Evolutionary conservation across 2,888 invertebrate species (phyloP).

Genomic region (Druceiella hillmani): DNA sequence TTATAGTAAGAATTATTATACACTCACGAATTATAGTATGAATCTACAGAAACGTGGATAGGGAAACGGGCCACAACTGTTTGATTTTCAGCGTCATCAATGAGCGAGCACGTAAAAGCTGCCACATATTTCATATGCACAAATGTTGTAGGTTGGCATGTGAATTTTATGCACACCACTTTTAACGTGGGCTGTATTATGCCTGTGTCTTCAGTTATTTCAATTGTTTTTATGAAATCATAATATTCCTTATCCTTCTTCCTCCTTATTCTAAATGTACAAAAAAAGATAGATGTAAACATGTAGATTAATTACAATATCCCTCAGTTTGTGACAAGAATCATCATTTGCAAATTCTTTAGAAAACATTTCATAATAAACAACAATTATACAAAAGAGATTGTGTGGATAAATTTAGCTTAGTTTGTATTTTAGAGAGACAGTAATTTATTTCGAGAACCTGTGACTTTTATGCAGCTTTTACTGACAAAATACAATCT

Average conservation of each 20-base stretch:
- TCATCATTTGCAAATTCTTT: neutral
- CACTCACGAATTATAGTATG: conserved; percentile 46
- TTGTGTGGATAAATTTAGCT: conserved; percentile 12
- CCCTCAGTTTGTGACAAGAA: neutral
- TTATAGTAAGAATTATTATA: neutral
- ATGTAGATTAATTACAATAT: neutral
- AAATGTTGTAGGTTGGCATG: conserved; percentile 40
- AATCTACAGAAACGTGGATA: conserved; percentile 40
- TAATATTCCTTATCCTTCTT: too few relatives aligned
- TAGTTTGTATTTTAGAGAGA: too few relatives aligned
- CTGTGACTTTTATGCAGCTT: too few relatives aligned
- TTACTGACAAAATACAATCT: too few relatives aligned
- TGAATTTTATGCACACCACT: conserved; percentile 34
- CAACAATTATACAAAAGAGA: neutral
- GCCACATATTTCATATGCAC: conserved; percentile 41
- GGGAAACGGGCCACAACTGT: conserved; percentile 47
- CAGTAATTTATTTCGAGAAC: too few relatives aligned
- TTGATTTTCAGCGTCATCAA: conserved; percentile 43
- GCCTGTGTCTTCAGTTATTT: conserved; percentile 35
- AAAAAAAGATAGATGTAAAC: conserved; percentile 6
- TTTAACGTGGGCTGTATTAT: conserved; percentile 33
- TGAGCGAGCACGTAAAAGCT: conserved; percentile 38
- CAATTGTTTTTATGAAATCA: conserved; percentile 36
- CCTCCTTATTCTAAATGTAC: too few relatives aligned
- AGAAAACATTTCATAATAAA: neutral